Evolutionary conservation across 2,113 vertebrate species (phyloP).

Genomic region (Prinia subflava): DNA sequence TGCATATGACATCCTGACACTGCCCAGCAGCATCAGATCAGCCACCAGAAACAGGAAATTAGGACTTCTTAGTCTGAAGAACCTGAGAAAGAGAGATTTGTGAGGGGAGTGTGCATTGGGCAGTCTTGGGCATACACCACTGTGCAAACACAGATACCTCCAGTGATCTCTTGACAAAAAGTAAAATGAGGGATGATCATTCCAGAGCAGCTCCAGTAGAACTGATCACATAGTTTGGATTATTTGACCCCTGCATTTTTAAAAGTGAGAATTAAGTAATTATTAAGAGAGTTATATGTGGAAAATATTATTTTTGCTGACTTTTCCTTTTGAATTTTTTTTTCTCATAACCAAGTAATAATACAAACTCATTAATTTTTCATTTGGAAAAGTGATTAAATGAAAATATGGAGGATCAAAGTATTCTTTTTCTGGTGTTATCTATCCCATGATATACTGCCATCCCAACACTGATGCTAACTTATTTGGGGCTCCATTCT

Average conservation of each 20-base stretch:
- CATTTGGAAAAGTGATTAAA: not conserved
- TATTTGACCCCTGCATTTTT: not conserved
- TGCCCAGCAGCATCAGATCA: not conserved
- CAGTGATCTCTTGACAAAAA: not conserved
- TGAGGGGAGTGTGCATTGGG: not conserved
- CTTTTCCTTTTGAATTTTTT: not conserved
- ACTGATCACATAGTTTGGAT: not conserved
- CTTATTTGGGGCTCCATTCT: not conserved
- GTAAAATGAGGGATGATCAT: not conserved
- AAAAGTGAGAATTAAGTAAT: not conserved
- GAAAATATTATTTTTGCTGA: not conserved
- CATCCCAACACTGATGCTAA: not conserved
- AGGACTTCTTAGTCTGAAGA: not conserved
- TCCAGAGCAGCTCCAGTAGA: not conserved
- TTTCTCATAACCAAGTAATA: not conserved
- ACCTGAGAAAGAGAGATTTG: not conserved
- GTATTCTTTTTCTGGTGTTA: not conserved
- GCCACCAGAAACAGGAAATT: not conserved
- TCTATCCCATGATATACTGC: not conserved
- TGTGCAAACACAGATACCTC: not conserved
- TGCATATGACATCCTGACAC: not conserved
- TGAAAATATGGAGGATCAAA: not conserved
- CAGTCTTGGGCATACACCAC: not conserved
- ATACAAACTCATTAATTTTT: not conserved
- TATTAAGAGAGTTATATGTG: not conserved